phyloP scores from a whole-genome alignment of 2,113 vertebrate species.

The Erinaceus europaeus region DNA sequence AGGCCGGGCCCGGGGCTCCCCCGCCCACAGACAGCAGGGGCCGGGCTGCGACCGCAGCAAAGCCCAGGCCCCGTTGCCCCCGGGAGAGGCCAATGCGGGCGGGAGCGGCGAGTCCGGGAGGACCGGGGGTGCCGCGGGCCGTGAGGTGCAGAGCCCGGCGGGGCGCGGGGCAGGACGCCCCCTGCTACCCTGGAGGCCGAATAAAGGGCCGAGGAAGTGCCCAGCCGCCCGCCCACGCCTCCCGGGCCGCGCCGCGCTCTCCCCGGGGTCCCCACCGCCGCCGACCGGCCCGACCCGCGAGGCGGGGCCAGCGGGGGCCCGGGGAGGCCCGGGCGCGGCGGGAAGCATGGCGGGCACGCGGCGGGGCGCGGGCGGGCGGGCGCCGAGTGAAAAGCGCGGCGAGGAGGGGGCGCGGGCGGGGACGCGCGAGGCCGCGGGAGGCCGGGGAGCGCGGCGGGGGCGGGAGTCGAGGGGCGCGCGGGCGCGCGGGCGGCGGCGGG shows the following conservation, averaged over 20 bases:
- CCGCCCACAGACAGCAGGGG: too few species aligned
- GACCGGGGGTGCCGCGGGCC: too few species aligned
- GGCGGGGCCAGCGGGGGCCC: slow-evolving; percentile 55
- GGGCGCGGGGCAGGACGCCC: not conserved
- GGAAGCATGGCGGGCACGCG: slow-evolving; percentile 73
- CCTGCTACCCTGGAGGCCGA: too few species aligned
- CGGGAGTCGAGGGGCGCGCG: slow-evolving; percentile 62
- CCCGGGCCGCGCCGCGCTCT: too few species aligned
- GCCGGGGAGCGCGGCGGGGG: slow-evolving; percentile 66
- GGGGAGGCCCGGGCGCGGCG: slow-evolving; percentile 49
- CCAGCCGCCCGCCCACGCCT: too few species aligned
- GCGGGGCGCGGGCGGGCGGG: slow-evolving; percentile 59
- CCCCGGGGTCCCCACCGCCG: slow-evolving; percentile 21
- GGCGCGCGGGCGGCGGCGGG: slow-evolving; percentile 70
- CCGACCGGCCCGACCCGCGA: slow-evolving; percentile 62
- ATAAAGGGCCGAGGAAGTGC: not conserved
- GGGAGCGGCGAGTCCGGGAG: not conserved
- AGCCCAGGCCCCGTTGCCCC: too few species aligned
- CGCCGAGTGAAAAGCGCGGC: slow-evolving; percentile 60
- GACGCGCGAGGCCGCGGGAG: slow-evolving; percentile 51
- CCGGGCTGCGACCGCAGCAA: too few species aligned
- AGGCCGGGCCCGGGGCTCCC: not conserved
- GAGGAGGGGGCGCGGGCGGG: slow-evolving; percentile 50
- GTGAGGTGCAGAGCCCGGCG: too few species aligned
- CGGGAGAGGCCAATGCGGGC: not conserved